These are phyloP conservation scores for Acromyrmex heyeri DNA, from an alignment of 1,140 invertebrate genomes.

Conservation along the genomic window DNA sequence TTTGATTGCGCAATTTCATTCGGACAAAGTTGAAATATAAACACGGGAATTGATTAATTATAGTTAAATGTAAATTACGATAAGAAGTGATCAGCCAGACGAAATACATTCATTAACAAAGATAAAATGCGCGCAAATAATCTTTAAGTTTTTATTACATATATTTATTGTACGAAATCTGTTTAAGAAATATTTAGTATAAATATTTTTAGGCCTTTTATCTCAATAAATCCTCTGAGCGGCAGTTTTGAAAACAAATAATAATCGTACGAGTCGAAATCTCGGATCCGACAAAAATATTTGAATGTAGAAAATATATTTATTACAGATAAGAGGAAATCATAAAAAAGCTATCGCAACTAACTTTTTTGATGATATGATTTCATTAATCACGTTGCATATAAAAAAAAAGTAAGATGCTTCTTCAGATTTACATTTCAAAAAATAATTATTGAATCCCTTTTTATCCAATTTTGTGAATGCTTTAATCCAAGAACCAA, in stretches of 20 bases:
- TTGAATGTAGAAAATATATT: neutral
- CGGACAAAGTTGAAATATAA: slow-evolving; percentile 39
- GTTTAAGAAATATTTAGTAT: slow-evolving; percentile 24
- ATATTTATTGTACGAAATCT: slow-evolving; percentile 1
- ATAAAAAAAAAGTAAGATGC: neutral
- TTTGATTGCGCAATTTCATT: neutral
- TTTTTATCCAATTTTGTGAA: neutral
- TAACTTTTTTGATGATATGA: neutral
- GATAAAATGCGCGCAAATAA: slow-evolving; percentile 24
- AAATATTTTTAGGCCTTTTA: slow-evolving; percentile 26
- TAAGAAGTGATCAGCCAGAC: slow-evolving; percentile 10
- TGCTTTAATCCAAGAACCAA: slow-evolving; percentile 2
- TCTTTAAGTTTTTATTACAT: neutral
- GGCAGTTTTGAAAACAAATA: slow-evolving; percentile 8
- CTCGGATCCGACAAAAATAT: neutral
- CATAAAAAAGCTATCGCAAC: neutral
- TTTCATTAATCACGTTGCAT: neutral
- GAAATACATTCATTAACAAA: slow-evolving; percentile 41
- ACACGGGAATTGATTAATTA: slow-evolving; percentile 46
- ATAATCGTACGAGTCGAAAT: neutral
- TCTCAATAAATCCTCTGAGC: neutral
- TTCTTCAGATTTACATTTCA: neutral
- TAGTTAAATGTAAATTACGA: slow-evolving; percentile 9
- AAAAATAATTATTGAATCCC: slow-evolving; percentile 7
- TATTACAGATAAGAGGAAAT: neutral